Evolutionary conservation across 2,113 vertebrate genomes (phyloP).

Genomic region (Lepus americanus): DNA sequence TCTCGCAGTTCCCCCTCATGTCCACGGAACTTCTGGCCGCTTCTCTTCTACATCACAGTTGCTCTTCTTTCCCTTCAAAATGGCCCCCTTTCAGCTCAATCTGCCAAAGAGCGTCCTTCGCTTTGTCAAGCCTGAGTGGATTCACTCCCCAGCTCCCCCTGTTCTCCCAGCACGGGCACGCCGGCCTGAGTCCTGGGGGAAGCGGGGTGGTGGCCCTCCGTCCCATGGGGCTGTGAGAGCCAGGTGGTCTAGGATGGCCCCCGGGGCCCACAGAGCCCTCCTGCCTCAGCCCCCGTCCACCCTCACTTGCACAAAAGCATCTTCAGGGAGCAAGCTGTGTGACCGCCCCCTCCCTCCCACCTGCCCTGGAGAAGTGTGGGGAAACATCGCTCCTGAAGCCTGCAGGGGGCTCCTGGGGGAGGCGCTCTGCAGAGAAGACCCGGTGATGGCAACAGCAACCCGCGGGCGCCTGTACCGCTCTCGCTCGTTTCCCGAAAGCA

Average conservation of each 20-base stretch:
- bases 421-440: neutral
- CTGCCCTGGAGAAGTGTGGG: neutral
- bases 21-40: neutral
- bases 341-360: neutral
- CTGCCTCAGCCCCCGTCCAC: too few species aligned
- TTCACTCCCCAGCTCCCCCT: accelerated
- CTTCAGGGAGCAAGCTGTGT: neutral
- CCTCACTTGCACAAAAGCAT: neutral
- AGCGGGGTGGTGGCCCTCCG: too few species aligned
- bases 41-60: neutral
- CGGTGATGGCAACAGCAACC: neutral
- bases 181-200: too few species aligned
- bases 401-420: neutral
- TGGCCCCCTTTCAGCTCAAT: neutral
- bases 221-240: too few species aligned
- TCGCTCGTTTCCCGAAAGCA: neutral
- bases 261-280: too few species aligned
- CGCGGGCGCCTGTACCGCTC: neutral
- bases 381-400: neutral
- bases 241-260: too few species aligned
- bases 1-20: neutral
- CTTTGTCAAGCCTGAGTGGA: neutral
- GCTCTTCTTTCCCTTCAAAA: neutral
- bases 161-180: neutral
- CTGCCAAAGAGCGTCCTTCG: neutral